phyloP scores from a whole-genome alignment of 2,888 invertebrate species.

The Oegoconia quadripuncta region DNA sequence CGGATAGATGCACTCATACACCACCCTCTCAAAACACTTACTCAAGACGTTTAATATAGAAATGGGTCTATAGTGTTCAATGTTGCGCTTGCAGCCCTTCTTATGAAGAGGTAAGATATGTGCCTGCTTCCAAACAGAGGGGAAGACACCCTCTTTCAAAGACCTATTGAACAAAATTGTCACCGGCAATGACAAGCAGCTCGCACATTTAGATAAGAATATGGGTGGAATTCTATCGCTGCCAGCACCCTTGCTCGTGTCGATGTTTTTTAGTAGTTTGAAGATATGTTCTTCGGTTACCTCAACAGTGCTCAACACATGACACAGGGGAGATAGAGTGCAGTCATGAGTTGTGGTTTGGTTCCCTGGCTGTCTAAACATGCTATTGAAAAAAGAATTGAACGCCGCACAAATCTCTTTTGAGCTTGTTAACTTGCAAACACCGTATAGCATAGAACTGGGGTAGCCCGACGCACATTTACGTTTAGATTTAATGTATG shows the following conservation, averaged over 20 bases:
- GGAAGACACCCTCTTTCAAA: conserved; percentile 10
- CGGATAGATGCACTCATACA: conserved; percentile 8
- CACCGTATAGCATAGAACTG: not conserved
- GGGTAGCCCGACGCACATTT: conserved; percentile 9
- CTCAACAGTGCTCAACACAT: not conserved
- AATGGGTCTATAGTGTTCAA: conserved; percentile 10
- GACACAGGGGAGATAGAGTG: not conserved
- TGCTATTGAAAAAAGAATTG: not conserved
- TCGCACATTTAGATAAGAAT: conserved; percentile 2
- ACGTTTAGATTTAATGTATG: conserved; percentile 10
- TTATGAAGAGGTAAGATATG: conserved; percentile 7
- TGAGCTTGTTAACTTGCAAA: not conserved
- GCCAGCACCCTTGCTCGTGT: conserved; percentile 4
- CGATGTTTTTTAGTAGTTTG: not conserved
- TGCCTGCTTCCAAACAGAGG: conserved; percentile 10
- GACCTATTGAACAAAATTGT: conserved; percentile 7
- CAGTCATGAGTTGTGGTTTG: not conserved
- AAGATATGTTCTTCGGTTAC: not conserved
- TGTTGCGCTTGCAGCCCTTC: not conserved
- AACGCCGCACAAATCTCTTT: conserved; percentile 4
- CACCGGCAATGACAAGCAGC: conserved; percentile 3
- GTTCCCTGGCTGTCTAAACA: not conserved
- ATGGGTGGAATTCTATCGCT: conserved; percentile 5
- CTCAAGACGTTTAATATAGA: conserved; percentile 6
- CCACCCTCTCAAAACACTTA: conserved; percentile 7